phyloP scores from a whole-genome alignment of 2,888 invertebrate species.

The Drosophila birchii region DNA sequence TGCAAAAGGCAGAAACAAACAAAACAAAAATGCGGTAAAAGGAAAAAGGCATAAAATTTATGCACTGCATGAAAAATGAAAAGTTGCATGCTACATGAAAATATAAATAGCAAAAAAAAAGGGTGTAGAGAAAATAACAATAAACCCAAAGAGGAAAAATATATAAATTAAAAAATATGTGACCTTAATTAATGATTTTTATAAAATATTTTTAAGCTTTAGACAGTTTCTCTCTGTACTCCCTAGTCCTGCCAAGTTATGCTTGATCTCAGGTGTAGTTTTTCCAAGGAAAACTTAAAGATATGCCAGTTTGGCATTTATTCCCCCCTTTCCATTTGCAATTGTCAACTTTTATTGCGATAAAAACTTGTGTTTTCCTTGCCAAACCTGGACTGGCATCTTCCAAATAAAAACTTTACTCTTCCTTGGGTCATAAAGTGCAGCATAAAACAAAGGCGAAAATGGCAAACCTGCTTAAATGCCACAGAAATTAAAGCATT shows the following conservation, averaged over 20 bases:
- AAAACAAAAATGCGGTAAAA: slow-evolving; percentile 40
- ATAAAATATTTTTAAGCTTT: neutral
- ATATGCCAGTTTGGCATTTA: slow-evolving; percentile 10
- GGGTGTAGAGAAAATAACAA: neutral
- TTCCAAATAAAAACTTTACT: slow-evolving; percentile 19
- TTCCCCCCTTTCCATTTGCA: slow-evolving; percentile 11
- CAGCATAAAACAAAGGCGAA: slow-evolving; percentile 22
- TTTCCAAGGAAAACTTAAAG: slow-evolving; percentile 14
- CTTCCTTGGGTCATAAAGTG: slow-evolving; percentile 47
- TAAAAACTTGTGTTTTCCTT: slow-evolving; percentile 50
- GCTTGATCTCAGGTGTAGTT: slow-evolving; percentile 29
- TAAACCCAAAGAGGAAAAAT: neutral
- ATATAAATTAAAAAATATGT: neutral
- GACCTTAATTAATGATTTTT: neutral
- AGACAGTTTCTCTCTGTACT: neutral
- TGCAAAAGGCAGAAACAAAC: slow-evolving; percentile 1
- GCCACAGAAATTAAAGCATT: slow-evolving; percentile 7
- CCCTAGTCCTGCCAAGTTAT: slow-evolving; percentile 1
- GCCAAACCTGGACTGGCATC: slow-evolving; percentile 12
- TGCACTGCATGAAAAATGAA: slow-evolving; percentile 70
- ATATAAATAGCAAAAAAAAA: neutral
- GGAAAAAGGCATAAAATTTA: slow-evolving; percentile 64
- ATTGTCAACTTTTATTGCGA: slow-evolving; percentile 42
- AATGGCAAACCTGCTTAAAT: slow-evolving; percentile 19
- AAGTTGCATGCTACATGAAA: slow-evolving; percentile 57